phyloP scores from a whole-genome alignment of 2,888 invertebrate genomes.

The Boloria selene region DNA sequence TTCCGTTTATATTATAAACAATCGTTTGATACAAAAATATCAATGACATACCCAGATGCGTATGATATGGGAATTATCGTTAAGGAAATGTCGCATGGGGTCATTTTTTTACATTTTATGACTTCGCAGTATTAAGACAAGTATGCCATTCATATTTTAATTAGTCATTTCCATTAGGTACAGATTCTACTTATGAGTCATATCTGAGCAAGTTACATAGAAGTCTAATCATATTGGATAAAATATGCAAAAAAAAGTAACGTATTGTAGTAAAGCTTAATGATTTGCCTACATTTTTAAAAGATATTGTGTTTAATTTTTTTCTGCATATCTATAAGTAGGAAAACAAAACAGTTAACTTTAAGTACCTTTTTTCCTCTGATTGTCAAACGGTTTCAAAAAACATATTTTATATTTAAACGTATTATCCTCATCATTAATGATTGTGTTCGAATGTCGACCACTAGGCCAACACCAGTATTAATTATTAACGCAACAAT shows the following conservation, averaged over 20 bases:
- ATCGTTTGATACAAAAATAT: constrained; percentile 33
- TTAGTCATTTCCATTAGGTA: constrained; percentile 34
- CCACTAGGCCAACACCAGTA: neutral
- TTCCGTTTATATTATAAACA: neutral
- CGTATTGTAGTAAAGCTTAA: neutral
- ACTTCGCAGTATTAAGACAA: constrained; percentile 36
- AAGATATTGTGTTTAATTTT: neutral
- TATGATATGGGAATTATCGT: constrained; percentile 32
- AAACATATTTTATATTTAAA: too few species aligned
- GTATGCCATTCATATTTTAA: constrained; percentile 33
- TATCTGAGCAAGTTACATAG: constrained; percentile 18
- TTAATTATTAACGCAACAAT: neutral
- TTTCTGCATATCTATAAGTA: too few species aligned
- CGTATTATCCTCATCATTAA: too few species aligned
- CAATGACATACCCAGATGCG: constrained; percentile 33
- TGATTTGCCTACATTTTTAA: neutral
- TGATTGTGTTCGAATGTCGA: too few species aligned
- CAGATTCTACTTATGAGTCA: constrained; percentile 33
- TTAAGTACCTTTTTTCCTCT: too few species aligned
- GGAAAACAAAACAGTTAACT: too few species aligned
- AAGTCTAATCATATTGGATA: constrained; percentile 18
- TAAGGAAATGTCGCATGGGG: constrained; percentile 36
- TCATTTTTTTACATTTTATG: constrained; percentile 30
- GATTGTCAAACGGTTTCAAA: too few species aligned
- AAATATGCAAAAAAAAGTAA: neutral